Conservation (phyloP, 2,888 invertebrate genomes). For the Meandrusa payeni region DNA sequence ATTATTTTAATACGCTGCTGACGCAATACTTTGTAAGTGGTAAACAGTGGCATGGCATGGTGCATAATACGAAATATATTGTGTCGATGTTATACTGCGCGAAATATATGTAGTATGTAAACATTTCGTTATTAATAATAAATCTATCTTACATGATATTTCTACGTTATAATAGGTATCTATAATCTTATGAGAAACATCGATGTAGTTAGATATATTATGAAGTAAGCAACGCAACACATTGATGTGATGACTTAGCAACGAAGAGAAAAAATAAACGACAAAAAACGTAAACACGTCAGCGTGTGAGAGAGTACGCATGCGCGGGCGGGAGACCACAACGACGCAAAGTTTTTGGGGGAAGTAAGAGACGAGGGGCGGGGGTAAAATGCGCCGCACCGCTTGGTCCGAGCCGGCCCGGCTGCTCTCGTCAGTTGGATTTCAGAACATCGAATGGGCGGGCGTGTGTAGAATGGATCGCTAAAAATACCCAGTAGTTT, state of each 20-base stretch:
- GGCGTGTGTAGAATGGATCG: constrained; percentile 80
- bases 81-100: no score
- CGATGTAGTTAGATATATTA: no score
- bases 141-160: no score
- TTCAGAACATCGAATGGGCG: constrained; percentile 79
- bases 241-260: constrained; percentile 34
- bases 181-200: constrained; percentile 21
- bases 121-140: no score
- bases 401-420: constrained; percentile 44
- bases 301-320: constrained; percentile 69
- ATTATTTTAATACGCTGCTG: background rate
- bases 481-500: constrained; percentile 80
- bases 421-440: constrained; percentile 68
- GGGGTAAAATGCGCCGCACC: constrained; percentile 41
- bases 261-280: constrained; percentile 52
- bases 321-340: constrained; percentile 62
- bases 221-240: constrained; percentile 24
- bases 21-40: constrained; percentile 25
- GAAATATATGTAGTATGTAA: no score
- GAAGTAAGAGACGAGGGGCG: constrained; percentile 33
- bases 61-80: no score
- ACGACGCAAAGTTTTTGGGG: constrained; percentile 37
- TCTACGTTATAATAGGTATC: background rate
- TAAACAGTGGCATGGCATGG: constrained; percentile 22
- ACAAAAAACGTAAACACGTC: constrained; percentile 78